Evolutionary conservation across 2,797 vertebrate species (phyloP), one percentile per base, ranked within the genome.

Genomic region (Danio jaintianensis): DNA sequence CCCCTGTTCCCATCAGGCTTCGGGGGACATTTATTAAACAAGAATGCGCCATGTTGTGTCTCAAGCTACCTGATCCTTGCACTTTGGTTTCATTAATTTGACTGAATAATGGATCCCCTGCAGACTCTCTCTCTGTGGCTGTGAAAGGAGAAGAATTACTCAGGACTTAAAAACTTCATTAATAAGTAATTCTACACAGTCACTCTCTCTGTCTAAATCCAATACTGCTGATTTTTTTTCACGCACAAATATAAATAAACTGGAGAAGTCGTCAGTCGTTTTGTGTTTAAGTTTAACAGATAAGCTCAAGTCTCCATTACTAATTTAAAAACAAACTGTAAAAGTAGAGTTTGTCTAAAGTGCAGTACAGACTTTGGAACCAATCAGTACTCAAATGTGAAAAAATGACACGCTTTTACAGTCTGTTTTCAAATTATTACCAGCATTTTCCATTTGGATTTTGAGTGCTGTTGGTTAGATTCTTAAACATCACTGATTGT

Each of bases 41-140:
- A 58, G 62, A 75, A 38, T 22, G 45, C 47, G 22, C 29, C 6
- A 61, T 62, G 48, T 56, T 53, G 29, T 78, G 67, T 59, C 85
- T 80, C 81, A 69, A 71, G 83, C 85, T 87, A 78, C 6, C 77
- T 71, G 79, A 83, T 86, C 83, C 61, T 61, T 80, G 82, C 70
- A 64, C 64, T 66, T 80, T 38, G 59, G 36, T 80, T 89, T 89
- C 79, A 90, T 89, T 86, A 85, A 89, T 89, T 80, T 69, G 73
- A 82, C 87, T 87, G 85, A 85, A 83, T 86, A 88, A 89, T 84
- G 52, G 82, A 87, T 87, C 67, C 43, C 68, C 50, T 64, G 61
- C 71, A 68, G 70, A 74, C 72, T 83, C 63, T 83, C 63, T 83
- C 16, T 84, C 73, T 83, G 79, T 77, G 82, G 85, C 81, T 79